Evolutionary conservation across 2,888 invertebrate genomes (phyloP), one percentile per base, ranked within the genome.

Genomic region (Pasiphila rectangulata): DNA sequence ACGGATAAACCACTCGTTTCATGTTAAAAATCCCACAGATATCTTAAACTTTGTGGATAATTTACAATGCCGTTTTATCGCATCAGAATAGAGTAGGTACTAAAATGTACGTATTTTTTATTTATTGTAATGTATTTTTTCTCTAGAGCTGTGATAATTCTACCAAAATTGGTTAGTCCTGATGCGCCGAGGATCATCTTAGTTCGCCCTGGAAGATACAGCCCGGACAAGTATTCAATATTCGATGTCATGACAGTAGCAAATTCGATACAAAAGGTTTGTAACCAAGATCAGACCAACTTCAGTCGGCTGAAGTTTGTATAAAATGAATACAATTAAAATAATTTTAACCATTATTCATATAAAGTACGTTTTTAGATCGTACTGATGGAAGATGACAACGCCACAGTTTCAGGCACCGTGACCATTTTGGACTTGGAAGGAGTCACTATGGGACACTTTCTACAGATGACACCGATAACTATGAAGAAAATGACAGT

Each of bases 381-480:
- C 46, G 25, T 82, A 9, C 46, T 91, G 19, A 65, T 88, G 51
- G 90, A 91, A 51, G 90, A 91, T 59, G 92, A 92, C 57, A 79
- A 85, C 44, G 67, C 75, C 0, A 67, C 83, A 1, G 66, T 90
- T 1, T 65, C 75, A 7, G 90, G 90, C 1, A 59, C 72, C n/a
- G 62, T 76, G 12, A 74, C 69, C 24, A 62, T 92, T 16, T 57
- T 91, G 19, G 92, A 92, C 61, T 66, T 92, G 54, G 72, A 80
- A 13, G 84, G 80, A 3, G 77, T 89, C 0, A 79, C 82, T 1
- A 72, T 91, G 68, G 75, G 72, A 1, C 91, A 91, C 59, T 83
- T 90, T 36, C 61, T 84, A 12, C 89, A 89, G 63, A 82, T 90
- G 74, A 82, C 90, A 1, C 90, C 91, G 0, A 61, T 81, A 0